Percentiles rank a stretch among this genome's conserved stretches.
These are phyloP conservation scores for Acleris holmiana DNA, from an alignment of 2,888 invertebrate genomes.

Conservation along the genomic window DNA sequence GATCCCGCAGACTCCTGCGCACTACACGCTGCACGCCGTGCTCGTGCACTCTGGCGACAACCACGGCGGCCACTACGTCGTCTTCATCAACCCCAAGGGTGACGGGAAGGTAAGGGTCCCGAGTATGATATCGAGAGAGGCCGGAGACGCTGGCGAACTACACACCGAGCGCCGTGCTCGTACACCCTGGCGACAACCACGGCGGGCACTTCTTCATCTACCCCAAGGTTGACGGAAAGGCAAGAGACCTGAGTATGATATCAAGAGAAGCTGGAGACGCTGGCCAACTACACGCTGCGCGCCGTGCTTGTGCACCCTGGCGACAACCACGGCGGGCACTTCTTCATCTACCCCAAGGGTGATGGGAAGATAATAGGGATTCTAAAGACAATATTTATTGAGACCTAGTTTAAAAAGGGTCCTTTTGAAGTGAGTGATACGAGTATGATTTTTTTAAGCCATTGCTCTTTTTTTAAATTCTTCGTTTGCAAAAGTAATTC, in stretches of 20 bases:
- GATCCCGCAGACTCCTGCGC: conserved; percentile 89
- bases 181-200: conserved; percentile 99
- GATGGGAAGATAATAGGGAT: conserved; percentile 96
- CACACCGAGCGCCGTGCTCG: conserved; percentile 97
- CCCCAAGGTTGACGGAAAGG: conserved; percentile 96
- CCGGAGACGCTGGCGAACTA: conserved; percentile 92
- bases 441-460: too few relatives aligned
- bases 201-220: conserved; percentile 99
- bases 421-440: too few relatives aligned
- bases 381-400: too few relatives aligned
- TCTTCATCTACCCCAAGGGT: conserved; percentile 98
- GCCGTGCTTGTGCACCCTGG: conserved; percentile 99
- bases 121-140: conserved; percentile 81
- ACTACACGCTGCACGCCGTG: conserved; percentile 97
- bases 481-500: too few relatives aligned
- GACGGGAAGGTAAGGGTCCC: conserved; percentile 90
- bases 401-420: too few relatives aligned
- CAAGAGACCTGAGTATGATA: conserved; percentile 56
- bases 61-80: conserved; percentile 99
- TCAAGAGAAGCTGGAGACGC: conserved; percentile 89
- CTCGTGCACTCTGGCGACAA: conserved; percentile 99
- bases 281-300: conserved; percentile 95
- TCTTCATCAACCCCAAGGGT: conserved; percentile 98
- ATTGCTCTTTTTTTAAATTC: too few relatives aligned
- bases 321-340: conserved; percentile 99